Percentiles rank a stretch among this genome's conserved stretches.
Evolutionary conservation across 2,113 vertebrate species (phyloP).

Genomic region (Hoplias malabaricus): DNA sequence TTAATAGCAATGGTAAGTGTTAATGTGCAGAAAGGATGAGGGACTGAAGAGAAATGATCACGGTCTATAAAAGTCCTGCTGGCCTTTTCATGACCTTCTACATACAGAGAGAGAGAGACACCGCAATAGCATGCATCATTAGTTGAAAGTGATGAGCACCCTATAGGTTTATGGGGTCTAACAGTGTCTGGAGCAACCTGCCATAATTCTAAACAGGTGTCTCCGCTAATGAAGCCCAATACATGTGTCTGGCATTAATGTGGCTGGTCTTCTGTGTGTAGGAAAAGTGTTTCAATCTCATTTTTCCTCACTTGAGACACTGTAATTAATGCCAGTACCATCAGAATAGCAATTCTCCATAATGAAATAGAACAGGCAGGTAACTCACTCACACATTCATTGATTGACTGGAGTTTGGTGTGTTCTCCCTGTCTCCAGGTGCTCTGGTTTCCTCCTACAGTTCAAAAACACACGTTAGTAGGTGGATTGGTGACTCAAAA

Average conservation of each 20-base stretch:
- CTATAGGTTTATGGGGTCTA: background rate
- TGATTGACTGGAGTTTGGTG: no score
- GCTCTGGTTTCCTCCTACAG: no score
- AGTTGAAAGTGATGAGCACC: slow-evolving; percentile 32
- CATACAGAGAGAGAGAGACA: slow-evolving; percentile 17
- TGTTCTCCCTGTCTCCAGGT: no score
- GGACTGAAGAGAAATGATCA: slow-evolving; percentile 6
- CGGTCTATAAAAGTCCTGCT: slow-evolving; percentile 33
- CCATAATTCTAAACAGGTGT: slow-evolving; percentile 16
- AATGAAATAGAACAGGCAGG: background rate
- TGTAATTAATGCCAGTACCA: background rate
- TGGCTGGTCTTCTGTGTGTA: background rate
- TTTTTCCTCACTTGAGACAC: background rate
- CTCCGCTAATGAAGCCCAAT: background rate
- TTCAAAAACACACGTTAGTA: no score
- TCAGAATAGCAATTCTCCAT: background rate
- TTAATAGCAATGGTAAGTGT: background rate
- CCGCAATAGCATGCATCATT: background rate
- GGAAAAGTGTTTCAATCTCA: background rate
- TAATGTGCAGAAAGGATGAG: background rate
- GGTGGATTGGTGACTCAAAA: no score
- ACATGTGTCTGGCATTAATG: background rate
- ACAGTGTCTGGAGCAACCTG: slow-evolving; percentile 10
- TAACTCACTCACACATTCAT: no score
- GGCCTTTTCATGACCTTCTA: slow-evolving; percentile 49